Base-by-base conservation (phyloP, 2,888 invertebrate species). In the Nomada ruficornis region DNA sequence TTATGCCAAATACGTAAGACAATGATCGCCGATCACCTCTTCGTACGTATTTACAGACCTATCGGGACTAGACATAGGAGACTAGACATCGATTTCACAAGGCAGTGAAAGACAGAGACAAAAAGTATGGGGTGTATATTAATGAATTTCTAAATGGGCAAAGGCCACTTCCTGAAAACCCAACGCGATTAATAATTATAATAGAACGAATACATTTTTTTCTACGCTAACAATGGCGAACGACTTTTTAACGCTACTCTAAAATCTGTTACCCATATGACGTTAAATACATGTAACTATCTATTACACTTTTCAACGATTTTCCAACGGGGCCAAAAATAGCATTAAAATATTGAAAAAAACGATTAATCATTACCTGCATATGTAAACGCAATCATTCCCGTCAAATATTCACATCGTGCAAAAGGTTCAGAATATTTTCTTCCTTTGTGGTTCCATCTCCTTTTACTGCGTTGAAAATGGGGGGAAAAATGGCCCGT, bases 81-180 rank as follows among this genome's bases (percentile, higher is more conserved):
- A 23, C 10, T 13, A 20, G 15, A 55, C 4, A 65, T 57, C 60
- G 29, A 7, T 15, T 50, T 63, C 23, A 26, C 50, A 54, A 62
- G 47, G 50, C 36, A 42, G 44, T 72, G 23, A 7, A 23, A 23
- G 23, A 23, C 23, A 23, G 23, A 36, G 36, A 36, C 36, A 36
- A 36, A 7, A 36, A 36, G 23, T n/a, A 50, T 47, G 11, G 0
- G 65, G 4, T 20, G 20, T 59, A 65, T 15, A 59, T 71, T 68
- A 26, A 68, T 29, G 68, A 47, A 52, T 59, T 69, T 75, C 29
- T 20, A 76, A 69, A 50, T 18, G n/a, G 15, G 23, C 9, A 18
- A 59, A 74, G n/a, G 20, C 62, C 23, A n/a, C 29, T n/a, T 26
- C 15, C 23, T 15, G 42, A 2, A 13, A 7, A 55, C n/a, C 20